These are phyloP conservation scores for Phymastichus coffea DNA, from an alignment of 1,140 invertebrate species.

Conservation along the genomic window DNA sequence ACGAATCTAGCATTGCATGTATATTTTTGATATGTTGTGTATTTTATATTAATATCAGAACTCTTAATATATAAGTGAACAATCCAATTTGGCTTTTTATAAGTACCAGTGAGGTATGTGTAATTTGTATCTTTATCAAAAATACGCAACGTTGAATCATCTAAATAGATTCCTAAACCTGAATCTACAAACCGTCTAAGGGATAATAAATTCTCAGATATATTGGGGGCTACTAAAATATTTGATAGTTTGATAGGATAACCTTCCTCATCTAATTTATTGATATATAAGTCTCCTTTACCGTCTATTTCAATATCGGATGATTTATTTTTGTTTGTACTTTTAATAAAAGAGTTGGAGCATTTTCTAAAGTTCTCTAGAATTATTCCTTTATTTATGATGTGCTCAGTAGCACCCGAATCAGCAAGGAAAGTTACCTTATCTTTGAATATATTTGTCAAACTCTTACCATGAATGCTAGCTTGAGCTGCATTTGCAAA, in stretches of 20 bases:
- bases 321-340: constrained; percentile 27
- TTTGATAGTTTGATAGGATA: constrained; percentile 10
- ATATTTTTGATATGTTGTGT: constrained; percentile 9
- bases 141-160: background rate
- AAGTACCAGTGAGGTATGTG: background rate
- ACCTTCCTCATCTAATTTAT: background rate
- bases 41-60: background rate
- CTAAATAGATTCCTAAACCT: constrained; percentile 13
- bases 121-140: background rate
- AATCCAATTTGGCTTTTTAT: constrained; percentile 22
- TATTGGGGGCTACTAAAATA: constrained; percentile 13
- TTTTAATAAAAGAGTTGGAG: constrained; percentile 13
- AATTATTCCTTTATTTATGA: constrained; percentile 27
- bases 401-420: constrained; percentile 32
- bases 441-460: background rate
- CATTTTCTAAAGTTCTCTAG: constrained; percentile 24
- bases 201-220: constrained; percentile 26
- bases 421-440: constrained; percentile 29
- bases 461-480: background rate
- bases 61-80: too few species aligned
- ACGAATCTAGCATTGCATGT: constrained; percentile 13
- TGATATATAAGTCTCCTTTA: constrained; percentile 11
- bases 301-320: constrained; percentile 27
- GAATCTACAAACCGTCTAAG: constrained; percentile 24
- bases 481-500: background rate